These are phyloP conservation scores for Zygogramma bicolorata DNA, from an alignment of 2,888 invertebrate genomes.

Conservation along the genomic window DNA sequence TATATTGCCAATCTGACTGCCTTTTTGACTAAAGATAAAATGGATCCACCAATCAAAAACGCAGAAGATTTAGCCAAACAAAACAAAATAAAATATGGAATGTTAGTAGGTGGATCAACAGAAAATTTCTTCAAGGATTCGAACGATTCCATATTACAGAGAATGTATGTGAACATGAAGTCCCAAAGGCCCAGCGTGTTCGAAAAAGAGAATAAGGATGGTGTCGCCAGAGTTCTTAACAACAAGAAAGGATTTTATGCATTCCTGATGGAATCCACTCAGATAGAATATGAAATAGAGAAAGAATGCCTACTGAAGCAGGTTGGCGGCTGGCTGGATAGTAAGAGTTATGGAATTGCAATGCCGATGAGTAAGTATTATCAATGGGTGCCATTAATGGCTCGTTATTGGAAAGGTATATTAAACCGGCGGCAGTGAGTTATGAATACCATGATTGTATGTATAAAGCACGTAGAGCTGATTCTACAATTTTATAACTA, in stretches of 20 bases:
- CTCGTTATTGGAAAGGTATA: background rate
- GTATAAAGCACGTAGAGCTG: too few relatives aligned
- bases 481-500: too few relatives aligned
- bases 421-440: too few relatives aligned
- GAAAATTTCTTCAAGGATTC: slow-evolving; percentile 87
- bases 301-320: slow-evolving; percentile 87
- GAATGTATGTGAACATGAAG: slow-evolving; percentile 74
- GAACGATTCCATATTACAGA: slow-evolving; percentile 53
- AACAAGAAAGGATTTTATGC: slow-evolving; percentile 88
- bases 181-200: slow-evolving; percentile 85
- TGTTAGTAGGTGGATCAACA: slow-evolving; percentile 87
- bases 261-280: slow-evolving; percentile 96
- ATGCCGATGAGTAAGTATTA: slow-evolving; percentile 84
- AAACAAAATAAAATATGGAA: slow-evolving; percentile 95
- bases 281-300: slow-evolving; percentile 91
- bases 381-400: background rate
- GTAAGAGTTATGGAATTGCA: slow-evolving; percentile 94
- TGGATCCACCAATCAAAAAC: slow-evolving; percentile 88
- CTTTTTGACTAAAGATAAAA: slow-evolving; percentile 88
- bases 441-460: too few relatives aligned
- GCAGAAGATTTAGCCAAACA: slow-evolving; percentile 94
- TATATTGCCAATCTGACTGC: slow-evolving; percentile 96
- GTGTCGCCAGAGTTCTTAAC: slow-evolving; percentile 84
- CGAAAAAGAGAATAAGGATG: slow-evolving; percentile 84
- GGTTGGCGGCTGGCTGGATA: slow-evolving; percentile 85